Conservation (phyloP, 2,888 invertebrate species). For the Ommatoiulus sabulosus region DNA sequence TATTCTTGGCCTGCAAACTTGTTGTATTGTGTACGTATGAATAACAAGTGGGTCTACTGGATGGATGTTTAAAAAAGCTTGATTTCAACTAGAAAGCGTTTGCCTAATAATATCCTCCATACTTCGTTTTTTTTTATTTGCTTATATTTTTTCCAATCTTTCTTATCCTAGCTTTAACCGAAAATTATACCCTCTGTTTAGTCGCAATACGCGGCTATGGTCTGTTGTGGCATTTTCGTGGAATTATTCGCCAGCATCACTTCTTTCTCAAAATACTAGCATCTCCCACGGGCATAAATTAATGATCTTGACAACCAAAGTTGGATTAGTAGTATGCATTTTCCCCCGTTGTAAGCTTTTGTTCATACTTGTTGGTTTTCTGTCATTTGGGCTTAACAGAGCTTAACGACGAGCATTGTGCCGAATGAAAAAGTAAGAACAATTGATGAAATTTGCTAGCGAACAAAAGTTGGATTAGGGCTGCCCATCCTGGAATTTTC, state of each 20-base stretch:
- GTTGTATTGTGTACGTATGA: slow-evolving; percentile 53
- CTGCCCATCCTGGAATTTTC: neutral
- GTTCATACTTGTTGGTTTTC: neutral
- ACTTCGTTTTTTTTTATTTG: neutral
- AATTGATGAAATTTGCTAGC: neutral
- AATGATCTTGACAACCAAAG: neutral
- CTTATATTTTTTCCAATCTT: neutral
- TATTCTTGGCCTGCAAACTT: slow-evolving; percentile 56
- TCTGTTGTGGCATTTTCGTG: neutral
- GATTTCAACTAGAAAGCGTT: slow-evolving; percentile 42
- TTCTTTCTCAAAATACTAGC: neutral
- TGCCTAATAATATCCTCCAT: slow-evolving; percentile 15
- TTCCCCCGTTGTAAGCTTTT: neutral
- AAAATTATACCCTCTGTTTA: neutral
- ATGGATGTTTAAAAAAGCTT: slow-evolving; percentile 48
- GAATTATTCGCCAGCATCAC: neutral
- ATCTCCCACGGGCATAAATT: neutral
- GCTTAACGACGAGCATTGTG: neutral
- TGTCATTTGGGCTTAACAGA: neutral
- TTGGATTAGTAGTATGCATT: neutral
- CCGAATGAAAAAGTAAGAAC: neutral
- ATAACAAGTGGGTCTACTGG: slow-evolving; percentile 54
- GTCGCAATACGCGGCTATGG: neutral
- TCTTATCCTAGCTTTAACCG: neutral
- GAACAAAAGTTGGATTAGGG: neutral